Evolutionary conservation across 2,797 vertebrate species (phyloP).

Genomic region (Sebastes aleutianus): DNA sequence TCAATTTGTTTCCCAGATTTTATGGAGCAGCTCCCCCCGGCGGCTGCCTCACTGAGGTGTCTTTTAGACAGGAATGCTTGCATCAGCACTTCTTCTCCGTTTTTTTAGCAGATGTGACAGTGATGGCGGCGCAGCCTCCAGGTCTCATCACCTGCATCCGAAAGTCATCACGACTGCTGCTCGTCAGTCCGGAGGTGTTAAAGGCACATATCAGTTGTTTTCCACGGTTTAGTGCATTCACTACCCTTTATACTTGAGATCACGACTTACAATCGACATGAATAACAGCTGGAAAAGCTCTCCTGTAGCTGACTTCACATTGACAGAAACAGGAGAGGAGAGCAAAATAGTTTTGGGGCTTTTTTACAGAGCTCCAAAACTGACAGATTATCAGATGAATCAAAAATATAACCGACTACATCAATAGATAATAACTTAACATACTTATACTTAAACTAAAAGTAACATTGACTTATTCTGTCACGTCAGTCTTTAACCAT

Average conservation of each 20-base stretch:
- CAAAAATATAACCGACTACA: too few relatives aligned
- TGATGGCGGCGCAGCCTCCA: neutral
- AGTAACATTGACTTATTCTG: too few relatives aligned
- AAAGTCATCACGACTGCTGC: neutral
- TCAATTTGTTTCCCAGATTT: constrained; percentile 27
- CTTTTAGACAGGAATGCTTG: constrained; percentile 10
- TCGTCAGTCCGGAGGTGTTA: neutral
- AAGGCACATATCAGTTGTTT: neutral
- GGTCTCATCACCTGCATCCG: neutral
- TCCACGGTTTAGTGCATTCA: neutral
- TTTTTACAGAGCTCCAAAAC: too few relatives aligned
- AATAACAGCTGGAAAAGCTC: too few relatives aligned
- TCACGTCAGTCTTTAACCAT: too few relatives aligned
- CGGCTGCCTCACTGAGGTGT: neutral
- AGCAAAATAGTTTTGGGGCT: too few relatives aligned
- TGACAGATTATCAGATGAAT: too few relatives aligned
- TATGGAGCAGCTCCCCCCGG: constrained; percentile 7
- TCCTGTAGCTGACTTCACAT: too few relatives aligned
- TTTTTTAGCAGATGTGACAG: constrained; percentile 1
- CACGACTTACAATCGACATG: neutral
- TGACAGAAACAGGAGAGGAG: too few relatives aligned
- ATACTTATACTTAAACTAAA: too few relatives aligned
- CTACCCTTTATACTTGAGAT: neutral
- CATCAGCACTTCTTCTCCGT: constrained; percentile 13
- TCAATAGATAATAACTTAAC: too few relatives aligned